Conservation (phyloP, 2,113 vertebrate genomes). For the Rhinoptilus africanus region DNA sequence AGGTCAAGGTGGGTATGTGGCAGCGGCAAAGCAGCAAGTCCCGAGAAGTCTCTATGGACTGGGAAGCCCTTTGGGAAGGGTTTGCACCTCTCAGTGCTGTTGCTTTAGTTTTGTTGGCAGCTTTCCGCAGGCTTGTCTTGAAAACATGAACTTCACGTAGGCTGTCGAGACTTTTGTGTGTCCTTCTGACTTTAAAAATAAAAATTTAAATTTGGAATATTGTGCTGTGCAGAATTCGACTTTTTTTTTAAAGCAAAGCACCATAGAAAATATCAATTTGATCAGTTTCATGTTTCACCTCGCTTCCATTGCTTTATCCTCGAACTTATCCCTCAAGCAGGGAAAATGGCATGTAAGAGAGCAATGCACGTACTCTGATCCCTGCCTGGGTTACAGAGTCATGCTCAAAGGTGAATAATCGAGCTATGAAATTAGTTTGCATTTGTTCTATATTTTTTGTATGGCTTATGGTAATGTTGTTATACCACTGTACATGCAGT, state of each 20-base stretch:
- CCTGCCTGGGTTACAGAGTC: not conserved
- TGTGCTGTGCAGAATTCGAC: not conserved
- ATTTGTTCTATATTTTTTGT: not conserved
- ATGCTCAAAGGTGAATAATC: not conserved
- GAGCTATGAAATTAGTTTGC: not conserved
- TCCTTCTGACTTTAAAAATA: not conserved
- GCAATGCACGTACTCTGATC: not conserved
- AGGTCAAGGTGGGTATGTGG: not conserved
- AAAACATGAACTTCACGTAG: accelerated
- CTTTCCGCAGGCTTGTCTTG: not conserved
- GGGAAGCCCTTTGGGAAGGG: not conserved
- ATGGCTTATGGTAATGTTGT: not conserved
- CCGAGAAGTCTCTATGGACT: not conserved
- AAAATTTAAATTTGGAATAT: not conserved
- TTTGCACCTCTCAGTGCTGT: not conserved
- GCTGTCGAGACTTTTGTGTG: accelerated
- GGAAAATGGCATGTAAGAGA: not conserved
- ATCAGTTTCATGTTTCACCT: not conserved
- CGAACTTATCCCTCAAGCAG: not conserved
- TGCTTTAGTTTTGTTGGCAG: not conserved
- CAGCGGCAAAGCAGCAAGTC: not conserved
- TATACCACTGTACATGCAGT: not conserved
- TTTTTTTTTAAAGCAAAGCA: not conserved
- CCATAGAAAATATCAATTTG: accelerated
- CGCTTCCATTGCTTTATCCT: not conserved